These are phyloP conservation scores for Megathymus violae DNA, from an alignment of 1,140 invertebrate genomes.

Conservation along the genomic window DNA sequence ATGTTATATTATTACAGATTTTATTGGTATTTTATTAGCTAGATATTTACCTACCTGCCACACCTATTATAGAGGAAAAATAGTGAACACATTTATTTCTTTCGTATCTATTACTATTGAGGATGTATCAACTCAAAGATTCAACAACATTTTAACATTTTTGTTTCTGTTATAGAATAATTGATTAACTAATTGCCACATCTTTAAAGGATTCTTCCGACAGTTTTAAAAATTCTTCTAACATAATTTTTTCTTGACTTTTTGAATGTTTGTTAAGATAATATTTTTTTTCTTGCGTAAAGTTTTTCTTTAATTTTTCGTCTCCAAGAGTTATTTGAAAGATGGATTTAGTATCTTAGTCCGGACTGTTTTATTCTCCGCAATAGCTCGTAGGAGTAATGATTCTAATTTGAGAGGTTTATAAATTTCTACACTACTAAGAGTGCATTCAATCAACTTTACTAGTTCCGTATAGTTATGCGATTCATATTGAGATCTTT, in stretches of 20 bases:
- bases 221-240: constrained; percentile 12
- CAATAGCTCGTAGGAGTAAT: too few relatives aligned
- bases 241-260: constrained; percentile 1
- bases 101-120: background rate
- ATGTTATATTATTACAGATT: background rate
- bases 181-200: constrained; percentile 13
- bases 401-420: too few relatives aligned
- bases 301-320: background rate
- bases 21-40: constrained; percentile 4
- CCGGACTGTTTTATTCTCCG: too few relatives aligned
- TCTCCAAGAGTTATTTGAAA: too few relatives aligned
- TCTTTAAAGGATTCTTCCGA: constrained; percentile 19
- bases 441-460: too few relatives aligned
- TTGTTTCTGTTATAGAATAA: background rate
- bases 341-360: too few relatives aligned
- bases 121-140: background rate
- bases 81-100: constrained; percentile 4
- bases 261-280: constrained; percentile 4
- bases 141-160: background rate
- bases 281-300: constrained; percentile 3
- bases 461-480: too few relatives aligned
- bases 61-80: constrained; percentile 13
- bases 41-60: too few relatives aligned
- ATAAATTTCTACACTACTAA: too few relatives aligned
- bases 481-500: too few relatives aligned